Conservation (phyloP, 35 echinoderm and acorn worm species). For the Heliocidaris erythrogramma region DNA sequence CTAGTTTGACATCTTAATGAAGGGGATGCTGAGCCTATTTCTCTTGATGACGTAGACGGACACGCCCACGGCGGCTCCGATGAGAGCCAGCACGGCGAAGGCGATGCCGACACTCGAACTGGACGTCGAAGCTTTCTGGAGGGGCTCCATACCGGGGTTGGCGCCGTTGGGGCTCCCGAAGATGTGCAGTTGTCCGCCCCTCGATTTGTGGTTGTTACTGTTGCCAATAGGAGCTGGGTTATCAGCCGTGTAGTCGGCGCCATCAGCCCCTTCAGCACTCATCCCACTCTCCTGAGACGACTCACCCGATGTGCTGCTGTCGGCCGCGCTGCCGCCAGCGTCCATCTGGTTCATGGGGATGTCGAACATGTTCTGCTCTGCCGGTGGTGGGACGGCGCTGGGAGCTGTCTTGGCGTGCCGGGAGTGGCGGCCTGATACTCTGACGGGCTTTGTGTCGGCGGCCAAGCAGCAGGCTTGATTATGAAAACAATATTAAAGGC, state of each 20-base stretch:
- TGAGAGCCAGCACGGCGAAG: slow-evolving; percentile 39
- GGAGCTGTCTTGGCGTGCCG: neutral
- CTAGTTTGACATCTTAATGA: slow-evolving; percentile 1
- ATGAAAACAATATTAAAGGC: no score
- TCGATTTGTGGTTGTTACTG: neutral
- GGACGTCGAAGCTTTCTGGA: slow-evolving; percentile 23
- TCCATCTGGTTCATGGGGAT: neutral
- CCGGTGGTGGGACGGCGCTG: neutral
- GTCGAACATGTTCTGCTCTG: slow-evolving; percentile 26
- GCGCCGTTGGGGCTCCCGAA: neutral
- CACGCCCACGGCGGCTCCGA: slow-evolving; percentile 12
- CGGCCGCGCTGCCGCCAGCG: neutral
- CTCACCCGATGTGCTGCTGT: neutral
- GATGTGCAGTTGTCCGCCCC: neutral
- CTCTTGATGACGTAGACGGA: slow-evolving; percentile 44
- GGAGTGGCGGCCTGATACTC: neutral
- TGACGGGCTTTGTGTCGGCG: neutral
- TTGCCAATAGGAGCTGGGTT: neutral
- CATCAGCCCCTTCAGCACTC: neutral
- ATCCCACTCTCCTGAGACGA: neutral
- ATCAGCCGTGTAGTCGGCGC: neutral
- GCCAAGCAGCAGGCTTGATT: neutral
- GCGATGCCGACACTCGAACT: slow-evolving; percentile 38
- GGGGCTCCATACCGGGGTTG: neutral
- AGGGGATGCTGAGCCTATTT: neutral